Conservation (phyloP, 2,797 vertebrate genomes). For the Enteromius trimaculatus region DNA sequence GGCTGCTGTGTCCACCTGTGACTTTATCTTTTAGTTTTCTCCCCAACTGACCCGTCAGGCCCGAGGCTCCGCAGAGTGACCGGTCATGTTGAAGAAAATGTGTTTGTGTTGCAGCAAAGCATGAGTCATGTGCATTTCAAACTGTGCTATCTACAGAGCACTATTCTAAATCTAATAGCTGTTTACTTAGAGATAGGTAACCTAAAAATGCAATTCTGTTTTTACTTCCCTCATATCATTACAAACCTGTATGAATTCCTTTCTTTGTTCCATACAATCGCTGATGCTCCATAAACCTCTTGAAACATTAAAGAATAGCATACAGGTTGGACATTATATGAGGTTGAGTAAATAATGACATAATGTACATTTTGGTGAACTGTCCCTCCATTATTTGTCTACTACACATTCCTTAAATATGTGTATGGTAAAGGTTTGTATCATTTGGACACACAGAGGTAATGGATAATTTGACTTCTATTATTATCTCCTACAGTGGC, state of each 20-base stretch:
- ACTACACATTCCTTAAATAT: neutral
- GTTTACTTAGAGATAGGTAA: neutral
- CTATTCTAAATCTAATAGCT: neutral
- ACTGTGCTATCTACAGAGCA: neutral
- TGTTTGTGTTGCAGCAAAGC: neutral
- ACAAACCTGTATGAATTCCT: neutral
- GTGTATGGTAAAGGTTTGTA: neutral
- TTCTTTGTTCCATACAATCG: neutral
- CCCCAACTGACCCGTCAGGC: neutral
- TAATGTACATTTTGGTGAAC: neutral
- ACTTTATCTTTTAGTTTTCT: slow-evolving; percentile 23
- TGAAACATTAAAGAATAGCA: neutral
- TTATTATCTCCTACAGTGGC: neutral
- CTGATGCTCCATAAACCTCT: neutral
- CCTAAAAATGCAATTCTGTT: neutral
- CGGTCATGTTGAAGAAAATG: neutral
- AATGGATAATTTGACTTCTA: neutral
- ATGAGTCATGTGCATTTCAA: slow-evolving; percentile 1
- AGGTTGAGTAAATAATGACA: neutral
- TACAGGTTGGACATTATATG: neutral
- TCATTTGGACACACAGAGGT: neutral
- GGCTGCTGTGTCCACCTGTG: slow-evolving; percentile 22
- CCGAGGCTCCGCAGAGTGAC: slow-evolving; percentile 1
- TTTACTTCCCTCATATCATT: neutral
- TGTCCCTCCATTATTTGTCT: neutral